These are phyloP conservation scores for Xyrauchen texanus DNA, from an alignment of 2,113 vertebrate species.

Conservation along the genomic window DNA sequence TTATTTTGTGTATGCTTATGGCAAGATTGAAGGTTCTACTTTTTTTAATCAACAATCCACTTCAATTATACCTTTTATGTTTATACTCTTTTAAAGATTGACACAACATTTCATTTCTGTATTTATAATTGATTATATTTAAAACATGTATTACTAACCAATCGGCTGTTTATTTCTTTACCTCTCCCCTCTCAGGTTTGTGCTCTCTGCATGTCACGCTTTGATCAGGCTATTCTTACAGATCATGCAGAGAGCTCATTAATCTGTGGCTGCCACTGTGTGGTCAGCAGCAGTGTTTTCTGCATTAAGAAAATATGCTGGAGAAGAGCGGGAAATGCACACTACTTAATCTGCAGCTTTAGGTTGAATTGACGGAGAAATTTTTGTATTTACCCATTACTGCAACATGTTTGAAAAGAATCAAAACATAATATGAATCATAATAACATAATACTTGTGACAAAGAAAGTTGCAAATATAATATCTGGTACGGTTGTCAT, in stretches of 20 bases:
- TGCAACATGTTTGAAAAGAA: slow-evolving; percentile 13
- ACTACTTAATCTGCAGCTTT: slow-evolving; percentile 18
- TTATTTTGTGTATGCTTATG: slow-evolving; percentile 12
- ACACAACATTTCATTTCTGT: slow-evolving; percentile 17
- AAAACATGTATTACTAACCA: slow-evolving; percentile 33
- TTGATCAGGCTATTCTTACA: slow-evolving; percentile 11
- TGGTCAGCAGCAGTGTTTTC: not conserved
- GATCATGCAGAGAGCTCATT: not conserved
- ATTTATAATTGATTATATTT: slow-evolving; percentile 19
- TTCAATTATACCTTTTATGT: not conserved
- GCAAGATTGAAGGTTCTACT: not conserved
- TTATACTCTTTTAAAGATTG: not conserved
- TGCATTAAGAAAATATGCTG: not conserved
- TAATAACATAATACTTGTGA: too few relatives aligned
- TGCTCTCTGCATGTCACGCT: slow-evolving; percentile 44
- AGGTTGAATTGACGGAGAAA: not conserved
- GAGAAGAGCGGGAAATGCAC: not conserved
- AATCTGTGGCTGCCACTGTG: not conserved
- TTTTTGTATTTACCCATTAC: slow-evolving; percentile 38
- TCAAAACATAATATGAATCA: too few relatives aligned
- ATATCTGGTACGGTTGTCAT: slow-evolving; percentile 36
- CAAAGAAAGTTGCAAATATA: too few relatives aligned
- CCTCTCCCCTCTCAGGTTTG: slow-evolving; percentile 42
- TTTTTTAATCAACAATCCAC: not conserved
- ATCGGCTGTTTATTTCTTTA: slow-evolving; percentile 18